Evolutionary conservation across 2,113 vertebrate genomes (phyloP), one percentile per base, ranked within the genome.

Genomic region (Zingel zingel): DNA sequence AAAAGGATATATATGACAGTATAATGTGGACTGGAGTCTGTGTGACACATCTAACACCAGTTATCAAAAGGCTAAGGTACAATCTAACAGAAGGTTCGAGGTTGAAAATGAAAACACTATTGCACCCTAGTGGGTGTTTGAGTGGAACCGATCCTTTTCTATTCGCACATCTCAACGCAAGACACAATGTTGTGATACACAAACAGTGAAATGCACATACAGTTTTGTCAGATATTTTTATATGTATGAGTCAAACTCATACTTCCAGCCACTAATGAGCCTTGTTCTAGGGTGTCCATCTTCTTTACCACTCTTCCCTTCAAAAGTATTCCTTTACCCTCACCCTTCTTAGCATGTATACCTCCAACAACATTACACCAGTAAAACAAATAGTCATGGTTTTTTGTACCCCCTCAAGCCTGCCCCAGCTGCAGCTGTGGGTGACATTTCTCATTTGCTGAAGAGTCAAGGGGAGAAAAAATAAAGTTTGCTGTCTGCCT

Each of bases 361-460:
- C 23, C 2, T 11, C 48, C 74, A 73, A 77, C 68, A 27, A 30
- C 77, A 66, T 86, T 73, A 86, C 75, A 75, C 69, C 81, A 81
- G 90, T 70, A 81, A 75, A 85, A 89, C 79, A 89, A 81, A 90
- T 77, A 87, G 82, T 86, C 76, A 79, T 54, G 53, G 84, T 73
- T 84, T 66, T 90, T 86, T 87, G 51, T 65, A 74, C 65, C 89
- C 81, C 87, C 88, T 88, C 47, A 63, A 92, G 88, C 71, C 81
- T 66, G 59, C 48, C 48, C 76, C 70, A 53, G 64, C 82, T 86
- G 82, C 76, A 85, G 84, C 84, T 90, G 48, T 84, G 83, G 79
- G 66, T 88, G 92, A 93, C 93, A 90, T 92, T 91, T 93, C 84
- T 89, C 86, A 92, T 94, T 90, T 91, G 75, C 85, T 80, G 69